Conservation (phyloP, 1,140 invertebrate species). For the Drosophila kurseongensis region DNA sequence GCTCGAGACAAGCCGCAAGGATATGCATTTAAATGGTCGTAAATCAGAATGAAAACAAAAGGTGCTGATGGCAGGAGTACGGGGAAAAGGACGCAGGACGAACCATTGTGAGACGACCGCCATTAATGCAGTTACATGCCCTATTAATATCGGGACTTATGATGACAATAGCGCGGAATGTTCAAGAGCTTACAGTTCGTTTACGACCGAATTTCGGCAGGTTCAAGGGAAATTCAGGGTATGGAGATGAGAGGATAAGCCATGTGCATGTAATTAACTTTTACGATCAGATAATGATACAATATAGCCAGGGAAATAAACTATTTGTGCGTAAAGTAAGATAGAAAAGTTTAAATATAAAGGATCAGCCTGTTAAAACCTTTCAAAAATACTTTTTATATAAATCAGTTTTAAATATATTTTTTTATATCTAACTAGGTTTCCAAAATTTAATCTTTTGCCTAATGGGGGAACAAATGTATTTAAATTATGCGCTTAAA, state of each 20-base stretch:
- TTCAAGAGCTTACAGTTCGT: too few relatives aligned
- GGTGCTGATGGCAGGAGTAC: slow-evolving; percentile 42
- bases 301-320: not conserved
- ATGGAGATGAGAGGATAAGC: not conserved
- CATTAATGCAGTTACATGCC: slow-evolving; percentile 65
- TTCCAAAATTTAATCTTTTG: too few relatives aligned
- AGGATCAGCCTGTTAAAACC: too few relatives aligned
- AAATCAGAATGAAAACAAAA: slow-evolving; percentile 79
- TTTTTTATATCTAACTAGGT: not conserved
- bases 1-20: slow-evolving; percentile 63
- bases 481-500: not conserved
- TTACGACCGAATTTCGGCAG: not conserved
- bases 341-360: too few relatives aligned
- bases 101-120: slow-evolving; percentile 47
- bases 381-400: too few relatives aligned
- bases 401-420: too few relatives aligned
- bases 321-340: too few relatives aligned
- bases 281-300: slow-evolving; percentile 3
- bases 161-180: slow-evolving; percentile 1
- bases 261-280: not conserved
- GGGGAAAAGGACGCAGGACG: not conserved
- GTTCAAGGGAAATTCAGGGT: slow-evolving; percentile 2
- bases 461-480: not conserved
- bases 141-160: slow-evolving; percentile 47
- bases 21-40: slow-evolving; percentile 78